phyloP scores from a whole-genome alignment of 2,888 invertebrate species.

The Cabera pusaria region DNA sequence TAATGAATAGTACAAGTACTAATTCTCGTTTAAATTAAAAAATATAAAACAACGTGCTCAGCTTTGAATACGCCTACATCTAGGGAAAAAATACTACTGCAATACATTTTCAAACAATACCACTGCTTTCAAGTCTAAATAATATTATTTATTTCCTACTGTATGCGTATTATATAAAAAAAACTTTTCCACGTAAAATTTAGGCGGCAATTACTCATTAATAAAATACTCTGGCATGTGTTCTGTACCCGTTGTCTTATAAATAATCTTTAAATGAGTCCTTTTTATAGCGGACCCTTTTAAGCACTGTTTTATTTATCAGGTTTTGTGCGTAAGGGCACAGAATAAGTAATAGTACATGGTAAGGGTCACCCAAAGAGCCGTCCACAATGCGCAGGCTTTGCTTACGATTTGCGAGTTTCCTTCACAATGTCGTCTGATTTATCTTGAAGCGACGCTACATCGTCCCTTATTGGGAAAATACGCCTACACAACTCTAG shows the following conservation, averaged over 20 bases:
- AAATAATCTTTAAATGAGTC: slow-evolving; percentile 21
- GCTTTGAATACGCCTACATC: too few relatives aligned
- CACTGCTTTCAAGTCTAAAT: too few relatives aligned
- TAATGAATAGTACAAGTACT: too few relatives aligned
- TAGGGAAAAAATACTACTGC: too few relatives aligned
- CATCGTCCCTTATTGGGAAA: slow-evolving; percentile 52
- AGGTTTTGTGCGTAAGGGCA: slow-evolving; percentile 39
- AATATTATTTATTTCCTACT: too few relatives aligned
- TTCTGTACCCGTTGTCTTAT: slow-evolving; percentile 11
- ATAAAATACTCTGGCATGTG: neutral
- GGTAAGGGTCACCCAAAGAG: slow-evolving; percentile 37
- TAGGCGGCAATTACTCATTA: neutral
- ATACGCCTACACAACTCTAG: slow-evolving; percentile 46
- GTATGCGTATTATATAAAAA: too few relatives aligned
- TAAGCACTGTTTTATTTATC: slow-evolving; percentile 32
- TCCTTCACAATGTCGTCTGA: slow-evolving; percentile 57
- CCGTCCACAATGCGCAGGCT: slow-evolving; percentile 43
- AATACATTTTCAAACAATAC: too few relatives aligned
- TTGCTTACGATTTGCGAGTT: slow-evolving; percentile 59
- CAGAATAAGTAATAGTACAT: too few relatives aligned
- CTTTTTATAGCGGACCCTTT: slow-evolving; percentile 19
- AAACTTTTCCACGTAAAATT: too few relatives aligned
- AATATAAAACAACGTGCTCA: too few relatives aligned
- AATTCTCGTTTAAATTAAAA: too few relatives aligned
- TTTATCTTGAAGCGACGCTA: slow-evolving; percentile 55